A percentile compares a stretch with the other conserved stretches of the same genome.
These are phyloP conservation scores for Colostygia pectinataria DNA, from an alignment of 2,888 invertebrate species.

Conservation along the genomic window DNA sequence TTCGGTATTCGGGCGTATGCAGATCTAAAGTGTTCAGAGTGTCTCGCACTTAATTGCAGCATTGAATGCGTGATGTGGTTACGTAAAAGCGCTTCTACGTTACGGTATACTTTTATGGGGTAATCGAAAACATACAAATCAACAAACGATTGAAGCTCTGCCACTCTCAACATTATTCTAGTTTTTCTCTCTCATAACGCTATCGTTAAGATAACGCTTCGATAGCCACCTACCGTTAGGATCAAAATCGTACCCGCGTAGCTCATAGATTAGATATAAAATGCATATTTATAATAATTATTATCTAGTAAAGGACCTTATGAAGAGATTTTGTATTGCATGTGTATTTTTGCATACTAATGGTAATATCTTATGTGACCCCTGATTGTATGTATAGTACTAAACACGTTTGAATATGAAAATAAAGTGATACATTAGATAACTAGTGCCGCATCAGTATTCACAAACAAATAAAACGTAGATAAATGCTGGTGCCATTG, in stretches of 20 bases:
- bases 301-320: constrained; percentile 52
- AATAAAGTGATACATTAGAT: constrained; percentile 27
- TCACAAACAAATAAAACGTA: constrained; percentile 15
- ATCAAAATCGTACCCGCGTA: constrained; percentile 44
- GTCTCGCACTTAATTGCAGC: not conserved
- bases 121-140: not conserved
- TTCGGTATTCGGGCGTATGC: no score
- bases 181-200: not conserved
- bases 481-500: no score
- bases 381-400: constrained; percentile 26
- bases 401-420: constrained; percentile 19
- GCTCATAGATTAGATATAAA: constrained; percentile 48
- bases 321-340: constrained; percentile 69
- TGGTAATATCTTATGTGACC: constrained; percentile 33
- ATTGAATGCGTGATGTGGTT: not conserved
- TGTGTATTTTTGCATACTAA: constrained; percentile 66
- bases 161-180: not conserved
- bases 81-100: not conserved
- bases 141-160: not conserved
- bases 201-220: no score
- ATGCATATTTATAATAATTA: constrained; percentile 54
- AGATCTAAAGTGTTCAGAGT: not conserved
- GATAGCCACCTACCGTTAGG: constrained; percentile 8
- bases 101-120: not conserved
- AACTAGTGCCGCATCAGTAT: constrained; percentile 12